These are phyloP conservation scores for Anastrepha obliqua DNA, from an alignment of 1,140 invertebrate species.

Conservation along the genomic window DNA sequence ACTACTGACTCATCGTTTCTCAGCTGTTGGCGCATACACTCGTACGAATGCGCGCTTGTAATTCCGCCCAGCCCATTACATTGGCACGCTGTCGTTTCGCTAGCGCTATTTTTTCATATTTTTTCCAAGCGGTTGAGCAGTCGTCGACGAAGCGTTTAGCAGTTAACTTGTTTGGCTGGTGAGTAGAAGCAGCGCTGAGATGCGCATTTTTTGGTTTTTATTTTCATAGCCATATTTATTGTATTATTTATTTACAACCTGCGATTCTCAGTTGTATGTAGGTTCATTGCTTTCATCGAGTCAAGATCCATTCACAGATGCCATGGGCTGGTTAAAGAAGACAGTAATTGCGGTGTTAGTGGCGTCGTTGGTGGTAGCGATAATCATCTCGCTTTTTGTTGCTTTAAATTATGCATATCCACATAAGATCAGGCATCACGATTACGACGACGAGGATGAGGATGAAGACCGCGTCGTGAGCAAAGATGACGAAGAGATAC, in stretches of 20 bases:
- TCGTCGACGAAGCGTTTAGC: neutral
- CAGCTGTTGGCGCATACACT: neutral
- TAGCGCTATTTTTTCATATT: neutral
- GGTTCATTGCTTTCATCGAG: neutral
- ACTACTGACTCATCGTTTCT: neutral
- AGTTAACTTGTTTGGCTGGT: conserved; percentile 29
- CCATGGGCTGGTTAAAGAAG: conserved; percentile 18
- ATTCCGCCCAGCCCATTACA: neutral
- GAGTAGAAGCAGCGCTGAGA: neutral
- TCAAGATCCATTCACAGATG: neutral
- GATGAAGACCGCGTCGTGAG: conserved; percentile 15
- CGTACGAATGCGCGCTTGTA: neutral
- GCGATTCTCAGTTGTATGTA: neutral
- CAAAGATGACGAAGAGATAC: conserved; percentile 42
- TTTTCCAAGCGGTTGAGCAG: neutral
- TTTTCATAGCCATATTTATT: neutral
- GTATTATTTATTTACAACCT: neutral
- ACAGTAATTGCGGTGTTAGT: conserved; percentile 11
- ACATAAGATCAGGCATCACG: conserved; percentile 22
- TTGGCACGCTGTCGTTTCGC: neutral
- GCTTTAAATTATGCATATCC: conserved; percentile 46
- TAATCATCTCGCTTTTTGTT: conserved; percentile 38
- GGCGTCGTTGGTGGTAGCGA: neutral
- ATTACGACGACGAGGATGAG: conserved; percentile 25
- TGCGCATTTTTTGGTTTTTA: neutral